These are phyloP conservation scores for Carduelis carduelis DNA, from an alignment of 2,797 vertebrate genomes.

Conservation along the genomic window DNA sequence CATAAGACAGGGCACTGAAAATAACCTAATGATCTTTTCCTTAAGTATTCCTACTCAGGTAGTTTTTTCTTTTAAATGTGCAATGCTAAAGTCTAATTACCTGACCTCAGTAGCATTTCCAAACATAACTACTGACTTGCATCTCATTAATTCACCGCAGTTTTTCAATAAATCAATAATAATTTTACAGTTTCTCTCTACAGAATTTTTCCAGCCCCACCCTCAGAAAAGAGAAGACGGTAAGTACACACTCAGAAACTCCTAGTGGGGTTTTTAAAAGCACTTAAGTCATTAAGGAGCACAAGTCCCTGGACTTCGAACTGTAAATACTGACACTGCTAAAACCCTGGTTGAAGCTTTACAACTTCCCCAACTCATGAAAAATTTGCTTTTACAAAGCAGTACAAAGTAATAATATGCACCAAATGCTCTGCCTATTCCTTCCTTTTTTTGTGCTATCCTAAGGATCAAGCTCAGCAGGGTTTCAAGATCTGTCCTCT, in stretches of 20 bases:
- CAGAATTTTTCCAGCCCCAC: not conserved
- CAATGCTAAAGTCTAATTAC: not conserved
- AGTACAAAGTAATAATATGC: not conserved
- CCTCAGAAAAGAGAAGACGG: not conserved
- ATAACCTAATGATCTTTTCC: not conserved
- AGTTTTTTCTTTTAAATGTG: not conserved
- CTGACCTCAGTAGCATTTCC: not conserved
- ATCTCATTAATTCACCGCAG: not conserved
- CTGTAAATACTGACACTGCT: slow-evolving; percentile 25
- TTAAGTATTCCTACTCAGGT: not conserved
- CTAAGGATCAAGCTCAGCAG: not conserved
- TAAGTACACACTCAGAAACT: not conserved
- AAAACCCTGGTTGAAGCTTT: not conserved
- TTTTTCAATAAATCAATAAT: not conserved
- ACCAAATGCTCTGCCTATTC: not conserved
- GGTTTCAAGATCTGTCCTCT: not conserved
- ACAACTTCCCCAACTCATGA: not conserved
- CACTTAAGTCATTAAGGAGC: not conserved
- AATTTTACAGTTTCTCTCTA: not conserved
- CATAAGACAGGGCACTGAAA: not conserved
- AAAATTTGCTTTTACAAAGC: not conserved
- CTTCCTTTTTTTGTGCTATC: not conserved
- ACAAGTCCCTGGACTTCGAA: slow-evolving; percentile 21
- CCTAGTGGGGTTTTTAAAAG: not conserved
- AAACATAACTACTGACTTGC: not conserved